These are phyloP conservation scores for Leucophora obtusa DNA, from an alignment of 2,888 invertebrate genomes.

Conservation along the genomic window DNA sequence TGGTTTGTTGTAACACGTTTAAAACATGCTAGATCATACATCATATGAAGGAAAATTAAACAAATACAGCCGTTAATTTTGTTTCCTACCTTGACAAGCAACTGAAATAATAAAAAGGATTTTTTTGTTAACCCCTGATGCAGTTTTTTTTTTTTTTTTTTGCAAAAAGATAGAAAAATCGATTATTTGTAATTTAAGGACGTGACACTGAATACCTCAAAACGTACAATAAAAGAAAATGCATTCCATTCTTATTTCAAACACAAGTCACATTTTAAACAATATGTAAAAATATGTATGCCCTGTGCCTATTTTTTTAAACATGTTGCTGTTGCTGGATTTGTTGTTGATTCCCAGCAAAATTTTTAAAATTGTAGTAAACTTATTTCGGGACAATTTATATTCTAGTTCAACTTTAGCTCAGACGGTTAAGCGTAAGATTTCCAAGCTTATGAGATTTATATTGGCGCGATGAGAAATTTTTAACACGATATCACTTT, in stretches of 20 bases:
- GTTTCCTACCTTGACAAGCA: slow-evolving; percentile 11
- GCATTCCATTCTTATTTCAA: slow-evolving; percentile 23
- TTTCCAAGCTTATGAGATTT: too few species aligned
- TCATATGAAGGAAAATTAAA: slow-evolving; percentile 21
- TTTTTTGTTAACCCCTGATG: slow-evolving; percentile 37
- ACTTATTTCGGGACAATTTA: too few species aligned
- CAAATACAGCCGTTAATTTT: slow-evolving; percentile 59
- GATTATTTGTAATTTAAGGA: slow-evolving; percentile 75
- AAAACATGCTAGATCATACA: neutral
- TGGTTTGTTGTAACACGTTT: neutral
- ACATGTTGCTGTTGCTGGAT: slow-evolving; percentile 40
- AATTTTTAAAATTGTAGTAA: too few species aligned
- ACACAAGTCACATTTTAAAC: slow-evolving; percentile 21
- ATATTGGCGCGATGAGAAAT: too few species aligned
- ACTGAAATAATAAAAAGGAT: slow-evolving; percentile 53
- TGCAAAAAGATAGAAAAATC: slow-evolving; percentile 54
- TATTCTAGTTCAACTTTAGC: too few species aligned
- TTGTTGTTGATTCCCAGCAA: too few species aligned
- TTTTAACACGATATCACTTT: too few species aligned
- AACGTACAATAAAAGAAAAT: slow-evolving; percentile 30
- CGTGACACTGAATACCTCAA: slow-evolving; percentile 71
- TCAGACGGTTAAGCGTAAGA: too few species aligned
- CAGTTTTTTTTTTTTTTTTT: too few species aligned
- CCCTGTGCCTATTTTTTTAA: neutral
- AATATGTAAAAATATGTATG: neutral